Conservation (phyloP, 2,888 invertebrate species). For the Gymnosoma rotundatum region DNA sequence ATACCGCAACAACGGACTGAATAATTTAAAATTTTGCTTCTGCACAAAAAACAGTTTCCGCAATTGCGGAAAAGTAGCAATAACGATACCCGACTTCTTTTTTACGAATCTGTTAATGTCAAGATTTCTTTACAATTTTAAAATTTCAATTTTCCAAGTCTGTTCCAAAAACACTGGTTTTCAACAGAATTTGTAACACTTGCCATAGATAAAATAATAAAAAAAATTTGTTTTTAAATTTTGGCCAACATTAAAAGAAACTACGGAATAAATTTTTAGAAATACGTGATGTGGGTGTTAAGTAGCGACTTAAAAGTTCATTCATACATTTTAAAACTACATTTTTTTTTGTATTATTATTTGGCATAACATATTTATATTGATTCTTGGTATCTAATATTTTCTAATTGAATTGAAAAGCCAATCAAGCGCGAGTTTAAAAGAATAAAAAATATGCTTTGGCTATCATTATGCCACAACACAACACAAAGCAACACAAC, state of each 20-base stretch:
- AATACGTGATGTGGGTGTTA: slow-evolving; percentile 67
- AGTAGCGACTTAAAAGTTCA: slow-evolving; percentile 54
- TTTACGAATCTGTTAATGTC: not conserved
- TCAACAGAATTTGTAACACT: not conserved
- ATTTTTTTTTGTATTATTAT: not conserved
- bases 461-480: not conserved
- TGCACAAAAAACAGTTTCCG: too few relatives aligned
- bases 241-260: slow-evolving; percentile 33
- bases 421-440: slow-evolving; percentile 21
- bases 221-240: slow-evolving; percentile 19
- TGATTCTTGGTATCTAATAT: slow-evolving; percentile 15
- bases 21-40: too few relatives aligned
- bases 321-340: slow-evolving; percentile 4
- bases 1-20: too few relatives aligned
- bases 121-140: not conserved
- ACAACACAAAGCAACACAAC: slow-evolving; percentile 15
- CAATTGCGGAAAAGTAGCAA: too few relatives aligned
- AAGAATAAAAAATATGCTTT: slow-evolving; percentile 3
- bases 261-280: not conserved
- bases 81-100: too few relatives aligned
- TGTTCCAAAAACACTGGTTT: not conserved
- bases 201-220: slow-evolving; percentile 17
- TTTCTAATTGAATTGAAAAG: slow-evolving; percentile 54
- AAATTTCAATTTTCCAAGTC: not conserved
- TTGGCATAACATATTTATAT: slow-evolving; percentile 17